Percentiles rank a stretch among this genome's conserved stretches.
Conservation (phyloP, 2,797 vertebrate species). For the Rhincodon typus region DNA sequence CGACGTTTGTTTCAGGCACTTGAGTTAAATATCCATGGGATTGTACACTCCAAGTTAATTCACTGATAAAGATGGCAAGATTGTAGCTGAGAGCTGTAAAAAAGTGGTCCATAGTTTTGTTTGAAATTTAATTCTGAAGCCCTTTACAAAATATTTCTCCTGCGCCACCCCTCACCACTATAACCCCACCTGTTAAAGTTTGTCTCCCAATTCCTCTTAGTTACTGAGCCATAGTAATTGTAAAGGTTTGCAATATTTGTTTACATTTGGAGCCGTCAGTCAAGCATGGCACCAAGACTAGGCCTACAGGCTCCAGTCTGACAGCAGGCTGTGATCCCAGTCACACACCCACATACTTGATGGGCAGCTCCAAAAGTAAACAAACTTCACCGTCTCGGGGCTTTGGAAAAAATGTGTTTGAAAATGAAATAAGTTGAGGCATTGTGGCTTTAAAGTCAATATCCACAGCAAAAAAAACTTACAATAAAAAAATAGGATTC, state of each 20-base stretch:
- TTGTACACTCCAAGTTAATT: not conserved
- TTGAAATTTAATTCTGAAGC: not conserved
- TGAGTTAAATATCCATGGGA: not conserved
- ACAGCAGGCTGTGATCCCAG: slow-evolving; percentile 36
- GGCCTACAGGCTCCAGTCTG: slow-evolving; percentile 35
- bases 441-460: slow-evolving; percentile 31
- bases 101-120: not conserved
- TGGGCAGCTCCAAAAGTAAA: slow-evolving; percentile 30
- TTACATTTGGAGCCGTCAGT: slow-evolving; percentile 22
- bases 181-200: slow-evolving; percentile 4
- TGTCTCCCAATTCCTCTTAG: slow-evolving; percentile 27
- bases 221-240: slow-evolving; percentile 32
- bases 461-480: slow-evolving; percentile 19
- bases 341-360: slow-evolving; percentile 34
- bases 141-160: slow-evolving; percentile 16
- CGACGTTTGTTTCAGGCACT: not conserved
- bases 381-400: slow-evolving; percentile 27
- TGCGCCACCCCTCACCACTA: not conserved
- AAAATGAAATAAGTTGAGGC: slow-evolving; percentile 12
- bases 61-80: not conserved
- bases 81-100: not conserved
- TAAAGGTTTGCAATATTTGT: slow-evolving; percentile 28
- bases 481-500: not conserved
- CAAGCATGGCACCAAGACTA: slow-evolving; percentile 30
- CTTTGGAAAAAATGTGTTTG: slow-evolving; percentile 28